Conservation (phyloP, 2,113 vertebrate species). For the Percina caprodes region DNA sequence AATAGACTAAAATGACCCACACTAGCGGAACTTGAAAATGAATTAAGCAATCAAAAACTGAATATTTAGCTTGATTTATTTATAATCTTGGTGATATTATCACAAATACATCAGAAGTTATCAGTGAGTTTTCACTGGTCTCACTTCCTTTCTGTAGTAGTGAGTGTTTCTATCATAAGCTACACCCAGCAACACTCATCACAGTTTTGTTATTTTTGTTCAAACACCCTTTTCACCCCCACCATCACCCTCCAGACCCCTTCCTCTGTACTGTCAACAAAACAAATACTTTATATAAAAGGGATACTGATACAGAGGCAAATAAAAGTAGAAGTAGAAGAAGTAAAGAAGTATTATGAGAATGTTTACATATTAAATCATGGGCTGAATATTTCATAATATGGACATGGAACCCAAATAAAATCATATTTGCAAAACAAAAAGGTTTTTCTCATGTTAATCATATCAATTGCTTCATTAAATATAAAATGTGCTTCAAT, state of each 20-base stretch:
- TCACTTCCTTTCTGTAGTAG: background rate
- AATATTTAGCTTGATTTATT: background rate
- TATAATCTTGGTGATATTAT: background rate
- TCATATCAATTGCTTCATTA: background rate
- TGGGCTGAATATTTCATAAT: background rate
- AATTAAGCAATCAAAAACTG: background rate
- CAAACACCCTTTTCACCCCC: background rate
- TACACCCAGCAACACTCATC: background rate
- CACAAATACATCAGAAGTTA: background rate
- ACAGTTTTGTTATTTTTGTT: slow-evolving; percentile 6
- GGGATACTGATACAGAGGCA: background rate
- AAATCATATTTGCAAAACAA: background rate
- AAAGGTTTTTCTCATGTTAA: background rate
- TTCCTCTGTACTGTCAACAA: background rate
- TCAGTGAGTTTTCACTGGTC: background rate
- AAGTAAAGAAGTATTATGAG: background rate
- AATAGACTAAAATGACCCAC: background rate
- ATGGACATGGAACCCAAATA: background rate
- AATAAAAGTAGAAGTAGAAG: background rate
- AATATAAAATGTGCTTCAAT: background rate
- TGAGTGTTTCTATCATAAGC: background rate
- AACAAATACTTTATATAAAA: background rate
- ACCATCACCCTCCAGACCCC: background rate
- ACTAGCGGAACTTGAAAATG: background rate
- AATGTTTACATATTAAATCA: background rate